A percentile compares a stretch with the other conserved stretches of the same genome.
Evolutionary conservation across 2,113 vertebrate species (phyloP).

Genomic region (Megaceryle torquata): DNA sequence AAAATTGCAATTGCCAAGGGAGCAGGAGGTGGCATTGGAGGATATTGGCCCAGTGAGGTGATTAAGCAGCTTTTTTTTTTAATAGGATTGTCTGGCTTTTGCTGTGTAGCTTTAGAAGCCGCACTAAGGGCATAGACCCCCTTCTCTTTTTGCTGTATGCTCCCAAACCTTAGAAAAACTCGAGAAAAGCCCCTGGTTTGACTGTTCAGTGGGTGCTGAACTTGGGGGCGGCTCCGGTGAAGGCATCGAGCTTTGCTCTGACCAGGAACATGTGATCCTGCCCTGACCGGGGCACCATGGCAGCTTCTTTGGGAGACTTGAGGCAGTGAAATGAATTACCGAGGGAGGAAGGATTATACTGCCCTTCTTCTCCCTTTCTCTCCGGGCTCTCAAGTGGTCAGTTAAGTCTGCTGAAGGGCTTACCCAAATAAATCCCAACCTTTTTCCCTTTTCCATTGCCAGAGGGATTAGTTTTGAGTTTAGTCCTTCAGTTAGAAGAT

Average conservation of each 20-base stretch:
- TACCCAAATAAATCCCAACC: neutral
- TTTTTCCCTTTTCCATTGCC: neutral
- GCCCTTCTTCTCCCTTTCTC: neutral
- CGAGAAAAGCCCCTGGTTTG: neutral
- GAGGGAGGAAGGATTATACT: neutral
- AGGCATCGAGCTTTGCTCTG: neutral
- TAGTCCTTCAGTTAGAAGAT: neutral
- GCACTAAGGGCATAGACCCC: neutral
- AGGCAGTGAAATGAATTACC: neutral
- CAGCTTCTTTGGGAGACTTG: neutral
- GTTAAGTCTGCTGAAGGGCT: neutral
- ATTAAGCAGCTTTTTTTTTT: neutral
- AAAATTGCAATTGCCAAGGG: neutral
- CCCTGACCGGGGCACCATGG: neutral
- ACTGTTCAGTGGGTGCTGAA: neutral
- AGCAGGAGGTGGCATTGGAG: neutral
- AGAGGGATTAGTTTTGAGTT: neutral
- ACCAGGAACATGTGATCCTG: too few species aligned
- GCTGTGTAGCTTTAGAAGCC: neutral
- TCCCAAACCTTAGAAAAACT: neutral
- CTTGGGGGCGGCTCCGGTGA: neutral
- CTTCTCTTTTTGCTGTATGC: neutral
- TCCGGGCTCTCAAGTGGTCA: neutral
- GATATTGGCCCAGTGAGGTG: neutral
- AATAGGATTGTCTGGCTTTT: neutral